Evolutionary conservation across 1,140 invertebrate species (phyloP).

Genomic region (Tenebrio molitor): DNA sequence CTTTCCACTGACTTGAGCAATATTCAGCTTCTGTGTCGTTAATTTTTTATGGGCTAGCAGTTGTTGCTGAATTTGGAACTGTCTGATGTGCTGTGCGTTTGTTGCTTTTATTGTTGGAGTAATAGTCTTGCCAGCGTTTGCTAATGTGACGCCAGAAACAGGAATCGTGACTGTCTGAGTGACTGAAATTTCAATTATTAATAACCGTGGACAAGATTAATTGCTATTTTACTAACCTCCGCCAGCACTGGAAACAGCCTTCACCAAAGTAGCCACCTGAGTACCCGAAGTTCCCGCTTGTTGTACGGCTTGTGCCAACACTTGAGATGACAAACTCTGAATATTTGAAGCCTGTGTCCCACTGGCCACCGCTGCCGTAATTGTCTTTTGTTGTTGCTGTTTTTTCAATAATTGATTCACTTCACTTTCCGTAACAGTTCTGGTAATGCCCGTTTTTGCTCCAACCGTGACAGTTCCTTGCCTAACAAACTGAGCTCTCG

Average conservation of each 20-base stretch:
- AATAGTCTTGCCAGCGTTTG: conserved; percentile 66
- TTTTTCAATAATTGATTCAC: conserved; percentile 79
- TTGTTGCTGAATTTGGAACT: conserved; percentile 79
- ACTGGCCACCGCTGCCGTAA: conserved; percentile 66
- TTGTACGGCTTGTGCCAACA: conserved; percentile 71
- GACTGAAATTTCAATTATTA: conserved; percentile 41
- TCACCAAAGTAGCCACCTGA: conserved; percentile 73
- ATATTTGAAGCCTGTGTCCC: conserved; percentile 60
- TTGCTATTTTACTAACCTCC: conserved; percentile 53
- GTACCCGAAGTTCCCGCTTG: conserved; percentile 67
- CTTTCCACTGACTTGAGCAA: conserved; percentile 66
- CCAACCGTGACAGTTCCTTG: conserved; percentile 55
- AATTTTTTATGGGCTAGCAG: conserved; percentile 74
- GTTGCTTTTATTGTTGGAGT: conserved; percentile 70
- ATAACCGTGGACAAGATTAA: background rate
- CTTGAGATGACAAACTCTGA: conserved; percentile 69
- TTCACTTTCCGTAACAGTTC: conserved; percentile 77
- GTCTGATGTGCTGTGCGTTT: conserved; percentile 76
- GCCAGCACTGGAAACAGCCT: conserved; percentile 69
- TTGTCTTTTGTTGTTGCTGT: conserved; percentile 72
- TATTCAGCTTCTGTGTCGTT: conserved; percentile 61
- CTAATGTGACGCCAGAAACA: conserved; percentile 66
- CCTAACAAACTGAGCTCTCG: conserved; percentile 62
- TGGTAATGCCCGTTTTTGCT: conserved; percentile 66
- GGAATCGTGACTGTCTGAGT: conserved; percentile 69